Conservation (phyloP, 2,797 vertebrate genomes). For the Anniella stebbinsi region DNA sequence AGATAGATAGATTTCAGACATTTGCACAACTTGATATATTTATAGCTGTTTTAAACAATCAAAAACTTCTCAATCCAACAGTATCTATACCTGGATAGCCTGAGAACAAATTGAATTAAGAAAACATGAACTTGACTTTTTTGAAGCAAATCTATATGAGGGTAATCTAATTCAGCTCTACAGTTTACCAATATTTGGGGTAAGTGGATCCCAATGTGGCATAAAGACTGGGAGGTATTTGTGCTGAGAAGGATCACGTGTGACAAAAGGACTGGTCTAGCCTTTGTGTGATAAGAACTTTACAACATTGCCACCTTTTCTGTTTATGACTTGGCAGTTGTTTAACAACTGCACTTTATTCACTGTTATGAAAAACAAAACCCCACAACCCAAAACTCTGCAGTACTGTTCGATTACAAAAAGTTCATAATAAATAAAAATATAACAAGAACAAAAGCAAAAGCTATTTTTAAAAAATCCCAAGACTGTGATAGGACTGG, state of each 20-base stretch:
- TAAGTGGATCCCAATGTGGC: neutral
- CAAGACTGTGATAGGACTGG: too few species aligned
- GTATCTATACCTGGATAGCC: neutral
- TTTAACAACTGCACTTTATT: neutral
- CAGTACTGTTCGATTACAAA: neutral
- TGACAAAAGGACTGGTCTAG: neutral
- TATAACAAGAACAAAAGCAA: neutral
- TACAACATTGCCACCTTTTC: neutral
- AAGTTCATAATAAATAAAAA: neutral
- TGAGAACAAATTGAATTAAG: neutral
- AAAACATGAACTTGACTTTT: neutral
- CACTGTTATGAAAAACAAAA: neutral
- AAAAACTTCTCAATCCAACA: neutral
- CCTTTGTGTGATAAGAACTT: neutral
- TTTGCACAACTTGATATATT: neutral
- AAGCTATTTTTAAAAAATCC: neutral
- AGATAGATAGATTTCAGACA: too few species aligned
- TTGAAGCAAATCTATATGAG: neutral
- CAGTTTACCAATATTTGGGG: neutral
- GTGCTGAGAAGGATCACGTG: neutral
- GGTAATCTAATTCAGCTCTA: neutral
- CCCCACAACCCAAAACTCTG: neutral
- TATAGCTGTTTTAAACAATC: neutral
- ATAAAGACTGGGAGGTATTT: neutral
- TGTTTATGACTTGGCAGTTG: constrained; percentile 2